Percentiles rank a stretch among this genome's conserved stretches.
phyloP scores from a whole-genome alignment of 2,888 invertebrate species.

The Hemicrepidius hirtus region DNA sequence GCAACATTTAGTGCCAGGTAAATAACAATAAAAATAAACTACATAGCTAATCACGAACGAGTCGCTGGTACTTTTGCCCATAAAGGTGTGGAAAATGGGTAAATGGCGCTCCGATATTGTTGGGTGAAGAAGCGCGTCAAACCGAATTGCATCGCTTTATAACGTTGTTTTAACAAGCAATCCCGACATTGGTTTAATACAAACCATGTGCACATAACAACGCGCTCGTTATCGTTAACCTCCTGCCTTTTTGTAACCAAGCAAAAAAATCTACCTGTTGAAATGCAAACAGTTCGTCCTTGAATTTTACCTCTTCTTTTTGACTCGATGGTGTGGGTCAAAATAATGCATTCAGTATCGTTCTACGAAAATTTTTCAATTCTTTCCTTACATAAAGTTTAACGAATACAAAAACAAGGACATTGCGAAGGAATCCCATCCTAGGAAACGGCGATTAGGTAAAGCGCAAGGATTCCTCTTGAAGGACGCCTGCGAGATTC shows the following conservation, averaged over 20 bases:
- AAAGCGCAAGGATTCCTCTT: no score
- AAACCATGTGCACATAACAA: neutral
- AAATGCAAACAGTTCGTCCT: neutral
- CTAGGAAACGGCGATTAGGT: no score
- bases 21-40: constrained; percentile 53
- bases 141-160: constrained; percentile 4
- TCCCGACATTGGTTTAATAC: constrained; percentile 14
- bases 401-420: no score
- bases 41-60: constrained; percentile 46
- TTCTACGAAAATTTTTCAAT: no score
- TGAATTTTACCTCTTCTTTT: neutral
- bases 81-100: constrained; percentile 24
- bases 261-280: neutral
- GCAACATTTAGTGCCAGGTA: constrained; percentile 57
- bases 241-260: neutral
- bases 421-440: no score
- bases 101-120: constrained; percentile 8
- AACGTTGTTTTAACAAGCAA: constrained; percentile 10
- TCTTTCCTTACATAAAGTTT: no score
- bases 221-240: constrained; percentile 11
- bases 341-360: no score
- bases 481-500: no score
- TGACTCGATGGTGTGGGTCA: neutral
- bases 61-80: constrained; percentile 4
- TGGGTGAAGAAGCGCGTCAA: constrained; percentile 16